Evolutionary conservation across 2,797 vertebrate genomes (phyloP).

Genomic region (Tinamus major): DNA sequence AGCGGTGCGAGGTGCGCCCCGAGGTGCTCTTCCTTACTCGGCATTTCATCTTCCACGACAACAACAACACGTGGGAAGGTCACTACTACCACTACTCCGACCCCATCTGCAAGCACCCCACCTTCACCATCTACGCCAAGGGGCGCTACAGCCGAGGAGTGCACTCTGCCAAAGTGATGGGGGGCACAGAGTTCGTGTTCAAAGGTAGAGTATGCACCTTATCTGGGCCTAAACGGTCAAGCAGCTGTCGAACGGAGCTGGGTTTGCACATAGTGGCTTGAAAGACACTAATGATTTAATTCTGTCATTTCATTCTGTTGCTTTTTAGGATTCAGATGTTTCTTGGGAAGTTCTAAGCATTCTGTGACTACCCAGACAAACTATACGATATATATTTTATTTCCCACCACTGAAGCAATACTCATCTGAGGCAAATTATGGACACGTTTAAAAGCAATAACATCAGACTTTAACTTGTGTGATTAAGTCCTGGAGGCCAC

Average conservation of each 20-base stretch:
- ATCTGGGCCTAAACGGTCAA: accelerated
- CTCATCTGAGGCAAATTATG: background rate
- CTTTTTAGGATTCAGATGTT: background rate
- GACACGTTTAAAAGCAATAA: background rate
- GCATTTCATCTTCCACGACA: constrained; percentile 96
- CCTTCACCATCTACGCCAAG: constrained; percentile 94
- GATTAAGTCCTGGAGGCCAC: background rate
- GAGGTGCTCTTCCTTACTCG: constrained; percentile 97
- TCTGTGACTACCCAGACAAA: background rate
- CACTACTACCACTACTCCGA: constrained; percentile 97
- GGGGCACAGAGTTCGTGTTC: constrained; percentile 94
- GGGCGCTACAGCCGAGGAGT: constrained; percentile 93
- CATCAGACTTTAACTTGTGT: background rate
- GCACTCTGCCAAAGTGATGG: constrained; percentile 90
- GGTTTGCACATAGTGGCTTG: accelerated
- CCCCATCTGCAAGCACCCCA: constrained; percentile 94
- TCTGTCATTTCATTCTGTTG: background rate
- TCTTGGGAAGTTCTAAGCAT: background rate
- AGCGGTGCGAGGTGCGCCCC: constrained; percentile 94
- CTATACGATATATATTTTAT: background rate
- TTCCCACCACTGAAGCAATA: background rate
- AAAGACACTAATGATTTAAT: background rate
- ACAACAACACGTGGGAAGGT: constrained; percentile 97
- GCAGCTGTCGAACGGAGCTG: background rate
- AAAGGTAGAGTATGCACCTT: constrained; percentile 84